Percentiles rank a stretch among this genome's conserved stretches.
Conservation (phyloP, 2,888 invertebrate species). For the Pristionchus fissidentatus region DNA sequence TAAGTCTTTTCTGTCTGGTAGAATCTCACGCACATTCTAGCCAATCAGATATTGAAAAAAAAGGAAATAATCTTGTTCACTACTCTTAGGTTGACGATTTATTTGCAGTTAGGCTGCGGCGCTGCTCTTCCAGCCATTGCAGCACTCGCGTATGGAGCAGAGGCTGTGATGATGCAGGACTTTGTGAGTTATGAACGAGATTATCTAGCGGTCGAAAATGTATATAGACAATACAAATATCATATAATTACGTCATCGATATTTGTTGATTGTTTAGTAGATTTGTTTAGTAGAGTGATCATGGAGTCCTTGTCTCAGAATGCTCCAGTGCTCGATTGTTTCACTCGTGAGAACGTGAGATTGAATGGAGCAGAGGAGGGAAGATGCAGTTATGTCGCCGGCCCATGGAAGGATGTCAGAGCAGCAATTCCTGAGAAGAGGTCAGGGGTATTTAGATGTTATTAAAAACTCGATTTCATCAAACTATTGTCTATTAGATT, state of each 20-base stretch:
- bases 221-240: too few species aligned
- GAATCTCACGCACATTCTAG: too few species aligned
- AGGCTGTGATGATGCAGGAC: constrained; percentile 88
- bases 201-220: too few species aligned
- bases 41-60: too few species aligned
- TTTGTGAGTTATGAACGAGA: constrained; percentile 84
- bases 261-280: too few species aligned
- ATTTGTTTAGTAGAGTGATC: too few species aligned
- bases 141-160: constrained; percentile 82
- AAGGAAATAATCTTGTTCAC: too few species aligned
- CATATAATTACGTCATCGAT: too few species aligned
- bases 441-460: neutral
- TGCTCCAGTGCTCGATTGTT: constrained; percentile 63
- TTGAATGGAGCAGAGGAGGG: constrained; percentile 56
- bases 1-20: too few species aligned
- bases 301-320: constrained; percentile 70
- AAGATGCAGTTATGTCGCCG: constrained; percentile 44
- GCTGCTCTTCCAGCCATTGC: constrained; percentile 90
- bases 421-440: constrained; percentile 28
- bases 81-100: neutral
- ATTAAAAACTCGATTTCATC: neutral
- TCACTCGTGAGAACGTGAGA: constrained; percentile 63
- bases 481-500: too few species aligned
- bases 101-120: constrained; percentile 87
- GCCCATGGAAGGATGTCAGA: constrained; percentile 54